Conservation (phyloP, 2,113 vertebrate genomes). For the Xiphophorus maculatus region DNA sequence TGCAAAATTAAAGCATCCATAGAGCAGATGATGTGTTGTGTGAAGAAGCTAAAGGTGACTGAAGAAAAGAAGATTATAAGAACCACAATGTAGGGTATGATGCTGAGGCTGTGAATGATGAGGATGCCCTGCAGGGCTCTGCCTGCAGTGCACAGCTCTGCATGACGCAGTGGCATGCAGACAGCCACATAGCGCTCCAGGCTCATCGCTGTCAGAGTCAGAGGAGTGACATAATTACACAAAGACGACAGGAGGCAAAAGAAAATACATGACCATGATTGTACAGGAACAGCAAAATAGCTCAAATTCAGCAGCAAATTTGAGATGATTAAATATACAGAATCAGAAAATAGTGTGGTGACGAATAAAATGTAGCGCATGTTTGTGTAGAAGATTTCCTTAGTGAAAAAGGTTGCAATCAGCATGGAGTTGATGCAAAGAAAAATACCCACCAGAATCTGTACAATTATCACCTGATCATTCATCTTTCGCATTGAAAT, state of each 20-base stretch:
- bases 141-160: slow-evolving; percentile 45
- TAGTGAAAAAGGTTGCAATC: slow-evolving; percentile 53
- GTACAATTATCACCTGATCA: slow-evolving; percentile 14
- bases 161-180: slow-evolving; percentile 57
- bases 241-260: neutral
- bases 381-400: slow-evolving; percentile 45
- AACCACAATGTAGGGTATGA: neutral
- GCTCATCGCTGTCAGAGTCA: slow-evolving; percentile 39
- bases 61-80: slow-evolving; percentile 9
- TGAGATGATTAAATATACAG: slow-evolving; percentile 24
- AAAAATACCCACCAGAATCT: slow-evolving; percentile 42
- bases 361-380: slow-evolving; percentile 69
- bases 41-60: slow-evolving; percentile 4
- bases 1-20: slow-evolving; percentile 13
- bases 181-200: slow-evolving; percentile 36
- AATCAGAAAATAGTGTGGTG: slow-evolving; percentile 52
- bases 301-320: neutral
- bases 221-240: slow-evolving; percentile 19
- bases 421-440: slow-evolving; percentile 40
- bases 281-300: neutral
- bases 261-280: slow-evolving; percentile 33
- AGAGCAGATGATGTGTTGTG: neutral
- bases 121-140: slow-evolving; percentile 18
- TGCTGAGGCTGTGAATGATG: slow-evolving; percentile 38
- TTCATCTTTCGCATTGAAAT: neutral